A percentile compares a stretch with the other conserved stretches of the same genome.
Conservation (phyloP, 2,113 vertebrate species). For the Acrocephalus arundinaceus region DNA sequence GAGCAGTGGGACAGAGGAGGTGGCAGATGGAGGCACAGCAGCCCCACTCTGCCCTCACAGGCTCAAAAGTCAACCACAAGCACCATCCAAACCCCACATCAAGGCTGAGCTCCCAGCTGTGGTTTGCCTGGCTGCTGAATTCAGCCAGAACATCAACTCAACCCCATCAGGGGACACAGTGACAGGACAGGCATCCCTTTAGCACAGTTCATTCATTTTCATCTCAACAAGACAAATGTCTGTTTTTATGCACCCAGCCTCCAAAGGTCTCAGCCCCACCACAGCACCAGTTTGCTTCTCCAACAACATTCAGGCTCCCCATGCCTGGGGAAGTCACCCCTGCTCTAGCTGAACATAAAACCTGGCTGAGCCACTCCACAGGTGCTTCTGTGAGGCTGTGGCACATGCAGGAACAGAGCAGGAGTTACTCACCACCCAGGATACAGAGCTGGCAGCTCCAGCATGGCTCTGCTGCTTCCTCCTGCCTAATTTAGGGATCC, state of each 20-base stretch:
- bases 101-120: background rate
- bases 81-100: background rate
- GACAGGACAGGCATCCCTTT: background rate
- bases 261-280: background rate
- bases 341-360: background rate
- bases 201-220: background rate
- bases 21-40: background rate
- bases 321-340: background rate
- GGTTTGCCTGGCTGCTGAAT: background rate
- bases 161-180: fast-evolving
- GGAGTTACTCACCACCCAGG: background rate
- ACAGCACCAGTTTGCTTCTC: background rate
- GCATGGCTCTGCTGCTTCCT: background rate
- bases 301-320: fast-evolving
- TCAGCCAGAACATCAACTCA: background rate
- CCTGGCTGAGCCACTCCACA: background rate
- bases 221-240: background rate
- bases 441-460: background rate
- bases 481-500: background rate
- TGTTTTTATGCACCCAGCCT: background rate
- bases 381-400: background rate
- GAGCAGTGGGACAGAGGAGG: background rate
- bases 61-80: background rate
- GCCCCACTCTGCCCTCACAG: background rate
- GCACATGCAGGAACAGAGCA: background rate